Evolutionary conservation across 1,140 invertebrate species (phyloP).

Genomic region (Spodoptera litura): DNA sequence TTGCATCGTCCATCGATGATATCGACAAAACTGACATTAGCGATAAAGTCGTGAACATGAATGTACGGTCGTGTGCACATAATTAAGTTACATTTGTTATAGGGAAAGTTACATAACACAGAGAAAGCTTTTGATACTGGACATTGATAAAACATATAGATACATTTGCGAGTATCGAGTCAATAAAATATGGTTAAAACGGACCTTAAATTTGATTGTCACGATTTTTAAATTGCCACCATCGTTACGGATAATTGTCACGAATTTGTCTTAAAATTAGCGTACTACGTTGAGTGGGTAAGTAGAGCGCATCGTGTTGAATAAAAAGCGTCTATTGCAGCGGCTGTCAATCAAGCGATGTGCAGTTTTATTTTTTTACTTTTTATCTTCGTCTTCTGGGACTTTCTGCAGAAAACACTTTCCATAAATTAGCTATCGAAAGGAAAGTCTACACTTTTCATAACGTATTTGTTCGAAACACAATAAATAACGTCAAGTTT

Average conservation of each 20-base stretch:
- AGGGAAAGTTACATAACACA: conserved; percentile 54
- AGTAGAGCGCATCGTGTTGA: conserved; percentile 56
- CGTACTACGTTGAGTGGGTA: conserved; percentile 49
- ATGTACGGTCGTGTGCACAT: conserved; percentile 64
- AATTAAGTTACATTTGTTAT: conserved; percentile 59
- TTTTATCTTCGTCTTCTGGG: conserved; percentile 49
- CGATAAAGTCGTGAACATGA: conserved; percentile 62
- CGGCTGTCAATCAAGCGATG: conserved; percentile 49
- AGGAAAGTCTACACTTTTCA: conserved; percentile 48
- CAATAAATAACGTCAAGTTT: not conserved
- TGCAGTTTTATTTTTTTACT: conserved; percentile 50
- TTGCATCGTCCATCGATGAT: conserved; percentile 51
- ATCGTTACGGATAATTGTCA: conserved; percentile 54
- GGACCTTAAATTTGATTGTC: conserved; percentile 28
- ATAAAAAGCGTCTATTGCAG: conserved; percentile 53
- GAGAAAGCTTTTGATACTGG: conserved; percentile 48
- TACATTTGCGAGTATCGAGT: conserved; percentile 6
- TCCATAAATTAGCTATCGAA: conserved; percentile 54
- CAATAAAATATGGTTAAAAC: conserved; percentile 18
- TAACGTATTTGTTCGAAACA: not conserved
- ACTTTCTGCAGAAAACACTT: conserved; percentile 59
- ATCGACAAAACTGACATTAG: conserved; percentile 60
- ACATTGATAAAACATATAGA: conserved; percentile 19
- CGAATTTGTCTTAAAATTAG: conserved; percentile 57
- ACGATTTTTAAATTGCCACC: conserved; percentile 42